Evolutionary conservation across 1,140 invertebrate genomes (phyloP), one percentile per base, ranked within the genome.

Genomic region (Aricia agestis): DNA sequence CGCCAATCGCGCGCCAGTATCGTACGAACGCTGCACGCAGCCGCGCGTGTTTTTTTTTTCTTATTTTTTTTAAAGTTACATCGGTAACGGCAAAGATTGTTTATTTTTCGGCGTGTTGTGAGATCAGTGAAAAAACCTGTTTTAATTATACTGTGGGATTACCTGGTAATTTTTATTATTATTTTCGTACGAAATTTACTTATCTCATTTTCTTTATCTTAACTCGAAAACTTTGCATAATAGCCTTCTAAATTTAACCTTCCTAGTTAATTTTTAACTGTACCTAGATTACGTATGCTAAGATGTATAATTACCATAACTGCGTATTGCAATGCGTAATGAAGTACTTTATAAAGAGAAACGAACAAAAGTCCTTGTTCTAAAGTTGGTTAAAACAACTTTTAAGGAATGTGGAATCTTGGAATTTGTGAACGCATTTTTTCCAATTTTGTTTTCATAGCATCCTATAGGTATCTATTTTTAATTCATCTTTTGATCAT

Each of bases 1-100:
- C 65, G 72, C 84, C 83, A 86, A 84, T 82, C 80, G 63, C 19
- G 63, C 19, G 74, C 68, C 81, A 89, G 85, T 88, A 78, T 74
- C 76, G 81, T 76, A 78, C 68, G 66, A 74, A 74, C 63, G 68
- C 76, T 70, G 76, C 70, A 73, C 75, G 76, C 76, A 69, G 66
- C 77, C 82, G 79, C 81, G 77, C 76, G 81, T 70, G 74, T 84
- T 78, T 72, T 59, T 73, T 70, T 72, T 80, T 74, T 17, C 68
- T 73, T 73, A 52, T 69, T 45, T 36, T 36, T 18, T 36, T 45
- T 36, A 13, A 52, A 17, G 18, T 15, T 70, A 78, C 65, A 73
- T 71, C 19, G 74, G 72, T 79, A 71, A 52, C 18, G 63, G 69
- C 69, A 25, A 68, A 69, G 32, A 68, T 58, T 45, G 17, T 69